These are phyloP conservation scores for Gyps fulvus DNA, from an alignment of 2,113 vertebrate genomes.

Conservation along the genomic window DNA sequence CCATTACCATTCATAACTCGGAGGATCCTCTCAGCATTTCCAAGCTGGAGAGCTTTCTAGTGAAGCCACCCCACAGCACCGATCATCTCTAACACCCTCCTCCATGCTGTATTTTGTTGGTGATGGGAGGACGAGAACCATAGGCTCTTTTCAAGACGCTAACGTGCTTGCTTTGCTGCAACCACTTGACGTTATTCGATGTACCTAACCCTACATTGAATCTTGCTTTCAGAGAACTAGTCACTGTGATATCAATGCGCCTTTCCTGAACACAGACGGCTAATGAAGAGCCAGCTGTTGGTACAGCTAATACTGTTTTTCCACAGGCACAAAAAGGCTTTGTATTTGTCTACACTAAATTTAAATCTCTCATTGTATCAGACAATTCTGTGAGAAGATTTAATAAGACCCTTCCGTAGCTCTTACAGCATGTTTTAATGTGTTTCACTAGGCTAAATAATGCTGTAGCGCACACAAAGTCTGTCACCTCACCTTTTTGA, in stretches of 20 bases:
- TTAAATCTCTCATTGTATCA: not conserved
- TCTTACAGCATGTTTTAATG: not conserved
- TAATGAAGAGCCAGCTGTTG: not conserved
- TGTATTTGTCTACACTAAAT: not conserved
- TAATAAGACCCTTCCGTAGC: not conserved
- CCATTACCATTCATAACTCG: not conserved
- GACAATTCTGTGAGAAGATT: not conserved
- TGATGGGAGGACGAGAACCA: not conserved
- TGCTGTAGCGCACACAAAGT: not conserved
- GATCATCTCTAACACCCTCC: not conserved
- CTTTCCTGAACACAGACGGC: not conserved
- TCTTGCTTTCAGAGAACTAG: not conserved
- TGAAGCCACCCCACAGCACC: not conserved
- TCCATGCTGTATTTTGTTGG: not conserved
- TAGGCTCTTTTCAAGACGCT: not conserved
- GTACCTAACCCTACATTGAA: not conserved
- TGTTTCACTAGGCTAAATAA: not conserved
- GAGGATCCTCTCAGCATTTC: not conserved
- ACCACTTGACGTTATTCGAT: accelerated
- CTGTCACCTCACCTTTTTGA: not conserved
- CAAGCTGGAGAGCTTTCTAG: not conserved
- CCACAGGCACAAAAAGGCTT: not conserved
- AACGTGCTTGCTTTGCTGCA: not conserved
- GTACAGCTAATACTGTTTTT: not conserved
- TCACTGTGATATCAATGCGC: not conserved